phyloP scores from a whole-genome alignment of 2,113 vertebrate genomes.

The Coturnix japonica region DNA sequence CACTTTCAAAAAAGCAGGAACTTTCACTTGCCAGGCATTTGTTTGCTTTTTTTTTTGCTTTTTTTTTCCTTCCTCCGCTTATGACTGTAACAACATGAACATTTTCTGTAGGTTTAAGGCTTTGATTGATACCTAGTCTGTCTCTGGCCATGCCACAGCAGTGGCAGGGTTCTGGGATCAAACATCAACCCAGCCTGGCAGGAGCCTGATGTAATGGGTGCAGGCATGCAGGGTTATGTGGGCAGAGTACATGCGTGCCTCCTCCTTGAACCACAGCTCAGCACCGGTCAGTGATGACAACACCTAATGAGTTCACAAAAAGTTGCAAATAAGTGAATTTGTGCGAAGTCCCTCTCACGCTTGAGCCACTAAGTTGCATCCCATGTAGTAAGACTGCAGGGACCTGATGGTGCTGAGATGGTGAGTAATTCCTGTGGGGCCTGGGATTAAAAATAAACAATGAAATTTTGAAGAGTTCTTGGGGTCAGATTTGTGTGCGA shows the following conservation, averaged over 20 bases:
- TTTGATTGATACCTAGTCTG: constrained; percentile 32
- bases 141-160: neutral
- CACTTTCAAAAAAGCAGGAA: neutral
- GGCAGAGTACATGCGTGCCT: rapidly evolving
- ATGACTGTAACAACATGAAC: neutral
- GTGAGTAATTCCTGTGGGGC: neutral
- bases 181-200: neutral
- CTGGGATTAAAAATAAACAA: neutral
- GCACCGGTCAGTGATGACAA: rapidly evolving
- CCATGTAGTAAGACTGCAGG: neutral
- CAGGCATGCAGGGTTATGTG: neutral
- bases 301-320: neutral
- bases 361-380: neutral
- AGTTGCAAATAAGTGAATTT: neutral
- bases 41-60: neutral
- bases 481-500: neutral
- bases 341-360: neutral
- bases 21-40: neutral
- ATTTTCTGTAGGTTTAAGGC: neutral
- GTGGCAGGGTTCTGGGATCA: neutral
- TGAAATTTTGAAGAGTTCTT: neutral
- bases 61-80: neutral
- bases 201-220: neutral
- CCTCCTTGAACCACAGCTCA: neutral
- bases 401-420: neutral